Evolutionary conservation across 2,797 vertebrate genomes (phyloP).

Genomic region (Etheostoma perlongum): DNA sequence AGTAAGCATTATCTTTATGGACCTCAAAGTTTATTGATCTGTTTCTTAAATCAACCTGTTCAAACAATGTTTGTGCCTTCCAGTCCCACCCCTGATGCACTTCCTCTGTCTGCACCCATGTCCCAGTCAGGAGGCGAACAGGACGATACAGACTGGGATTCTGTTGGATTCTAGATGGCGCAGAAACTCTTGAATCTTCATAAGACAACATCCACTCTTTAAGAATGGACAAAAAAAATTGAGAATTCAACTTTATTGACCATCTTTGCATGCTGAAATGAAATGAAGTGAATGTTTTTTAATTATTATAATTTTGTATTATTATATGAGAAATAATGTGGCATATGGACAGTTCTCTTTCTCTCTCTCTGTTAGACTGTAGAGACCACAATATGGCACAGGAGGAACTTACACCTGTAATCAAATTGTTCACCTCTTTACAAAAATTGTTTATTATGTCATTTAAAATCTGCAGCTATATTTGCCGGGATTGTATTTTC

Average conservation of each 20-base stretch:
- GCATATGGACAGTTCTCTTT: not conserved
- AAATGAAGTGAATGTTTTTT: not conserved
- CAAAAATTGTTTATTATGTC: not conserved
- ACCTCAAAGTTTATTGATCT: not conserved
- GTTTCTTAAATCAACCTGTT: not conserved
- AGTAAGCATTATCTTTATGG: constrained; percentile 56
- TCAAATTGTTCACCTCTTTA: not conserved
- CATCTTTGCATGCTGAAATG: not conserved
- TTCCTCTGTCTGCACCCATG: constrained; percentile 18
- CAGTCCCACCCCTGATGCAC: constrained; percentile 35
- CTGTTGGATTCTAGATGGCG: too few species aligned
- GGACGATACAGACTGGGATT: not conserved
- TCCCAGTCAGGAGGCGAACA: constrained; percentile 8
- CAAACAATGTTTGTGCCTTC: constrained; percentile 2
- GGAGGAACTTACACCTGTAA: not conserved
- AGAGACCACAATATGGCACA: constrained; percentile 53
- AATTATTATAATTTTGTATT: constrained; percentile 1
- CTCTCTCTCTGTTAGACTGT: constrained; percentile 47
- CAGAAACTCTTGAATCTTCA: not conserved
- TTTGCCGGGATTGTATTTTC: not conserved
- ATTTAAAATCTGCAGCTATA: constrained; percentile 8
- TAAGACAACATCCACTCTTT: not conserved
- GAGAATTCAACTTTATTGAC: not conserved
- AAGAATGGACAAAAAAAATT: not conserved
- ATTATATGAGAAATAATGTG: not conserved